phyloP scores from a whole-genome alignment of 2,797 vertebrate species.

The Chaunax sp. region DNA sequence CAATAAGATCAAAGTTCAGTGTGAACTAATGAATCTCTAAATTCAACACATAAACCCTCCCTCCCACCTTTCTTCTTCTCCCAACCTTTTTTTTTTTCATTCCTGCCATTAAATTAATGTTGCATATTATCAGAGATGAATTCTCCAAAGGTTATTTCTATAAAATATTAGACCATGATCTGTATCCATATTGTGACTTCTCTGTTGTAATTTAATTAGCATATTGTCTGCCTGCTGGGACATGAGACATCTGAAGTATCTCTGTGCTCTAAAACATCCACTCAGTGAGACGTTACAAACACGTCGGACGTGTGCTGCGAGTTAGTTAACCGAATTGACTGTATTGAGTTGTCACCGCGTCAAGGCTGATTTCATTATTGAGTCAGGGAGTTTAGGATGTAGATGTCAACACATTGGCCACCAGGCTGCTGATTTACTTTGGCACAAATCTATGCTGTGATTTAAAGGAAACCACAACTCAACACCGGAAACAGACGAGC shows the following conservation, averaged over 20 bases:
- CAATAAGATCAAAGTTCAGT: slow-evolving; percentile 66
- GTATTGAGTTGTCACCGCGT: slow-evolving; percentile 53
- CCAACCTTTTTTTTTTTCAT: slow-evolving; percentile 7
- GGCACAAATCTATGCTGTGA: slow-evolving; percentile 62
- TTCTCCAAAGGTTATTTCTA: slow-evolving; percentile 16
- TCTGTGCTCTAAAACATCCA: background rate
- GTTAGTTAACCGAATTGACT: slow-evolving; percentile 65
- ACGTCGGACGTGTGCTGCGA: slow-evolving; percentile 3
- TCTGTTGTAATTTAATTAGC: slow-evolving; percentile 28
- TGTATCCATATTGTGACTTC: slow-evolving; percentile 5
- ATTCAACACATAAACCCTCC: slow-evolving; percentile 21
- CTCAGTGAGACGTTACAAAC: background rate
- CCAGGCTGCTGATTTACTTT: slow-evolving; percentile 63
- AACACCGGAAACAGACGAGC: slow-evolving; percentile 26
- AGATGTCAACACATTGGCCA: slow-evolving; percentile 65
- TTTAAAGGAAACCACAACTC: slow-evolving; percentile 66
- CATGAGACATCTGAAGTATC: background rate
- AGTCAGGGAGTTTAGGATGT: slow-evolving; percentile 52
- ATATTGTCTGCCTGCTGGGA: slow-evolving; percentile 13
- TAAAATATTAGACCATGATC: slow-evolving; percentile 6
- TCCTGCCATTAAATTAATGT: slow-evolving; percentile 32
- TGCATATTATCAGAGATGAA: slow-evolving; percentile 28
- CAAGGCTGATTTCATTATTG: slow-evolving; percentile 71
- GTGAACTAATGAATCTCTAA: slow-evolving; percentile 44
- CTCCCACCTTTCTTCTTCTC: slow-evolving; percentile 31